Conservation (phyloP, 2,113 vertebrate species). For the Willisornis vidua region DNA sequence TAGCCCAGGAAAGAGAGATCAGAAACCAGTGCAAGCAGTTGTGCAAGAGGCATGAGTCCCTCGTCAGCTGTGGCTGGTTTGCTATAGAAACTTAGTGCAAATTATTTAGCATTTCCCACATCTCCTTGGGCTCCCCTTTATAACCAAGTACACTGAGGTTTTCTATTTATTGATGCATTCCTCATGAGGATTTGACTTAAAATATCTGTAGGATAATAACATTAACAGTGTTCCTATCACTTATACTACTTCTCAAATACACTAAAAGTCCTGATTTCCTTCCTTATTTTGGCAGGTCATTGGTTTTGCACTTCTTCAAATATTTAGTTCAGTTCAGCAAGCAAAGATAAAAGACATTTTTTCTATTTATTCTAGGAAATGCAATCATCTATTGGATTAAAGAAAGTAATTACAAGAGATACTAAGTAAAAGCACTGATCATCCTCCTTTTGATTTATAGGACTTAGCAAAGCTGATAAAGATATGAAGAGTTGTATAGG, state of each 20-base stretch:
- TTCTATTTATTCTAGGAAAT: neutral
- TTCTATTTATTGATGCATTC: neutral
- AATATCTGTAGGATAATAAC: neutral
- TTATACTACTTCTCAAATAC: neutral
- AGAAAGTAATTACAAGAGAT: neutral
- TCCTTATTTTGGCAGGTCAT: neutral
- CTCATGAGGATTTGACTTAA: neutral
- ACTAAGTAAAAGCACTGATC: neutral
- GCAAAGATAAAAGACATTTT: neutral
- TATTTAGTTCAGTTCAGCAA: neutral
- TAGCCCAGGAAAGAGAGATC: neutral
- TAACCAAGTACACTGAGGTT: rapidly evolving
- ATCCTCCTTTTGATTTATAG: neutral
- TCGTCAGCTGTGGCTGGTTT: neutral
- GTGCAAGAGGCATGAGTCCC: rapidly evolving
- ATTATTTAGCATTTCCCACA: neutral
- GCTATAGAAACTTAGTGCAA: neutral
- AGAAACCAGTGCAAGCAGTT: neutral
- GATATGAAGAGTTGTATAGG: neutral
- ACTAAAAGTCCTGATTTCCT: neutral
- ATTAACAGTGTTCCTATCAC: neutral
- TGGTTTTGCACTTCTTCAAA: neutral
- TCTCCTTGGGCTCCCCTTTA: neutral
- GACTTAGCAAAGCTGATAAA: neutral
- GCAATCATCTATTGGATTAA: neutral